Evolutionary conservation across 1,140 invertebrate genomes (phyloP), one percentile per base, ranked within the genome.

Genomic region (Polyergus mexicanus): DNA sequence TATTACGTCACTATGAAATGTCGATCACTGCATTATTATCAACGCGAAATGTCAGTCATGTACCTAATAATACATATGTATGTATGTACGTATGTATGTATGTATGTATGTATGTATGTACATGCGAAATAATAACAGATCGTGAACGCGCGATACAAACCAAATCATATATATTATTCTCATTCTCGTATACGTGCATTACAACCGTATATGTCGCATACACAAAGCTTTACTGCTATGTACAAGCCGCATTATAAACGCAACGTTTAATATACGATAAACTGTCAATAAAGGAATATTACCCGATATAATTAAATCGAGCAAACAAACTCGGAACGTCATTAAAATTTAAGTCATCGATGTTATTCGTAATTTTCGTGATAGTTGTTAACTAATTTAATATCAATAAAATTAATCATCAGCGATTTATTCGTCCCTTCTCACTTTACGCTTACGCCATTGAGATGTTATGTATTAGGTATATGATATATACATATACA

Each of bases 251-350:
- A 41, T 38, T 80, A 63, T 25, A 41, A 44, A 35, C 66, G 54
- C 25, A 44, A 60, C 54, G 54, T 71, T 72, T 81, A 81, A 81
- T 81, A 60, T 60, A 13, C 66, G 78, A 58, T 25, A 7, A 19
- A 41, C 19, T 60, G 68, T 83, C 54, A 16, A 60, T 60, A 83
- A 83, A 83, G 68, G 54, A 60, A 60, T 80, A 80, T 83, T 35
- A 41, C 25, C 38, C 19, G 28, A 44, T 72, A 25, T 47, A 72
- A 83, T 22, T 47, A 72, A 25, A 72, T 83, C 78, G 60, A 81
- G 22, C 35, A 22, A 81, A 13, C 51, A 19, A 44, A 41, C 8
- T 44, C 1, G 8, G 47, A 71, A 41, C 16, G 58, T 44, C 77
- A 38, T 19, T 58, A 28, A 69, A 81, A 81, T 81, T 71, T 44